Conservation (phyloP, 2,113 vertebrate genomes). For the Meleagris gallopavo region DNA sequence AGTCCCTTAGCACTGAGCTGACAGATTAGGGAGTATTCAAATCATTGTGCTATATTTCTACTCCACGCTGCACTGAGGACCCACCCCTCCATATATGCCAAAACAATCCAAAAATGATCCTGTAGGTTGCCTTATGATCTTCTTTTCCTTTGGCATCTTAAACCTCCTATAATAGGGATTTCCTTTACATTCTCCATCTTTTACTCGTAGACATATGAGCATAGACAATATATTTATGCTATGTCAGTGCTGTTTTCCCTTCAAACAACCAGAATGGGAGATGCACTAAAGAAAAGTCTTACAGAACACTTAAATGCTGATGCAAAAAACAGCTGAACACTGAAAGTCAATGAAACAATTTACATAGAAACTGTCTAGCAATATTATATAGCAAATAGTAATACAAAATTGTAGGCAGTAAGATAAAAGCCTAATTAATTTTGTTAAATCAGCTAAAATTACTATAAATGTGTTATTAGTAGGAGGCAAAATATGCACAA, state of each 20-base stretch:
- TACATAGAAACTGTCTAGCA: background rate
- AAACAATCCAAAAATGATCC: background rate
- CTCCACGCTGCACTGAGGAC: background rate
- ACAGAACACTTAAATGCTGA: background rate
- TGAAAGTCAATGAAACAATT: background rate
- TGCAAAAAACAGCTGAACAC: background rate
- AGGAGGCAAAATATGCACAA: background rate
- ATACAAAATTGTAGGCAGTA: background rate
- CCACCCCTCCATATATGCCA: background rate
- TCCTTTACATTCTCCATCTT: background rate
- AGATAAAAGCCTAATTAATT: background rate
- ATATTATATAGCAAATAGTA: background rate
- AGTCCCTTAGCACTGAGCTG: background rate
- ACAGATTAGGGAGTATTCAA: accelerated
- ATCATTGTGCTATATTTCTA: background rate
- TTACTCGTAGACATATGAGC: too few relatives aligned
- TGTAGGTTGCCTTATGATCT: background rate
- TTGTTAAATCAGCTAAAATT: background rate
- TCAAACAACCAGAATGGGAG: background rate
- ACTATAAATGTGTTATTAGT: background rate
- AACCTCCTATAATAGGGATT: too few relatives aligned
- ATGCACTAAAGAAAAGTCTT: background rate
- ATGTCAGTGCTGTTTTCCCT: background rate
- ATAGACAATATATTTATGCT: background rate
- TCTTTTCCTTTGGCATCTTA: too few relatives aligned